A percentile compares a stretch with the other conserved stretches of the same genome.
Evolutionary conservation across 2,888 invertebrate genomes (phyloP).

Genomic region (Zygogramma bicolorata): DNA sequence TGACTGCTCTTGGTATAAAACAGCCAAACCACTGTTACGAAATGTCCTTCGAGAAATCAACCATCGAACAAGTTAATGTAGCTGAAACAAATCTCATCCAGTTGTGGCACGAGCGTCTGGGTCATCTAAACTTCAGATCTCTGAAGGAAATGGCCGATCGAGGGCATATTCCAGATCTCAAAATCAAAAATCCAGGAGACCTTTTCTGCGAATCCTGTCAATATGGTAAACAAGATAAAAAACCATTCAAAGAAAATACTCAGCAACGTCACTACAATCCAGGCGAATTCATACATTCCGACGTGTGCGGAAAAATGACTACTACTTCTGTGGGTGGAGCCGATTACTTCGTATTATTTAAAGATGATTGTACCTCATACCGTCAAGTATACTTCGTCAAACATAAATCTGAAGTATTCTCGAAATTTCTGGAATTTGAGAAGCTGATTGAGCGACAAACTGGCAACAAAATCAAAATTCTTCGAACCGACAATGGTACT

Average conservation of each 20-base stretch:
- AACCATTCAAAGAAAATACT: no score
- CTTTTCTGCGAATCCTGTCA: no score
- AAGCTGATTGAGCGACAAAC: not conserved
- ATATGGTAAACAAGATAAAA: no score
- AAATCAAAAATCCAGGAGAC: no score
- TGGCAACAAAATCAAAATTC: not conserved
- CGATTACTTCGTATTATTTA: constrained; percentile 2
- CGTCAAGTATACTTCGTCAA: not conserved
- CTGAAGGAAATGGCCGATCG: not conserved
- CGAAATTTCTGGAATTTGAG: not conserved
- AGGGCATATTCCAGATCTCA: not conserved
- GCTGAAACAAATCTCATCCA: not conserved
- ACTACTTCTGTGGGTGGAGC: not conserved
- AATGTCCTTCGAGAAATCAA: no score
- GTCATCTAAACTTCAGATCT: no score
- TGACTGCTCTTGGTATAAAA: not conserved
- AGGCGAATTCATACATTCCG: no score
- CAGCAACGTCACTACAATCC: no score
- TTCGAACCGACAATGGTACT: not conserved
- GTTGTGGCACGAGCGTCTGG: not conserved
- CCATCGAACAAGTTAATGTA: not conserved
- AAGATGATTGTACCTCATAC: not conserved
- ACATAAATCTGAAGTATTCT: not conserved
- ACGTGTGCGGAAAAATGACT: not conserved
- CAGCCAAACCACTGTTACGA: not conserved